Conservation (phyloP, 2,113 vertebrate species). For the Apeltes quadracus region DNA sequence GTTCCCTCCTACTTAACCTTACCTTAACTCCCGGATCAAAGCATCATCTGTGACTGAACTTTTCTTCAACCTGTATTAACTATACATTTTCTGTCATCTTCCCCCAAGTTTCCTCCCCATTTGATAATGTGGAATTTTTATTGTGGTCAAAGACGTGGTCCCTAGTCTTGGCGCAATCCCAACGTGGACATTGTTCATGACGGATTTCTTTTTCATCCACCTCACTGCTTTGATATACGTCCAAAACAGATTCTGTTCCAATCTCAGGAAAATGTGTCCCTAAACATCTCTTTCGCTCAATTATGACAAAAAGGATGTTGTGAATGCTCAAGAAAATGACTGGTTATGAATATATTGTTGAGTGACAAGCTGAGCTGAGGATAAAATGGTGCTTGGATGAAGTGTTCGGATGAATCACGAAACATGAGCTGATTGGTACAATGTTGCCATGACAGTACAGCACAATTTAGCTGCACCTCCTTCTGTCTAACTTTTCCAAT, state of each 20-base stretch:
- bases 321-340: slow-evolving; percentile 4
- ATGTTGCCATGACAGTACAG: background rate
- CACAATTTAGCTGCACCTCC: background rate
- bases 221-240: slow-evolving; percentile 51
- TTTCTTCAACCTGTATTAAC: slow-evolving; percentile 47
- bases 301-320: background rate
- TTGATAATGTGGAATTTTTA: slow-evolving; percentile 41
- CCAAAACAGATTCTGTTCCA: slow-evolving; percentile 59
- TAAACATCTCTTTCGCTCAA: slow-evolving; percentile 26
- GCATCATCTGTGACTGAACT: slow-evolving; percentile 49
- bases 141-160: slow-evolving; percentile 50
- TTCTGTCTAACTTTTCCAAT: background rate
- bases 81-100: slow-evolving; percentile 38
- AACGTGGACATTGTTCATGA: slow-evolving; percentile 52
- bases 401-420: background rate
- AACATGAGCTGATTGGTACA: background rate
- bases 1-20: slow-evolving; percentile 34
- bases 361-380: background rate
- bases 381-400: slow-evolving; percentile 4
- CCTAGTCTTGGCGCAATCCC: slow-evolving; percentile 25
- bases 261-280: slow-evolving; percentile 19
- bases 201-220: slow-evolving; percentile 47
- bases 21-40: slow-evolving; percentile 51
- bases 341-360: slow-evolving; percentile 9
- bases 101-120: slow-evolving; percentile 26